These are phyloP conservation scores for Planococcus citri DNA, from an alignment of 1,140 invertebrate genomes.

Conservation along the genomic window DNA sequence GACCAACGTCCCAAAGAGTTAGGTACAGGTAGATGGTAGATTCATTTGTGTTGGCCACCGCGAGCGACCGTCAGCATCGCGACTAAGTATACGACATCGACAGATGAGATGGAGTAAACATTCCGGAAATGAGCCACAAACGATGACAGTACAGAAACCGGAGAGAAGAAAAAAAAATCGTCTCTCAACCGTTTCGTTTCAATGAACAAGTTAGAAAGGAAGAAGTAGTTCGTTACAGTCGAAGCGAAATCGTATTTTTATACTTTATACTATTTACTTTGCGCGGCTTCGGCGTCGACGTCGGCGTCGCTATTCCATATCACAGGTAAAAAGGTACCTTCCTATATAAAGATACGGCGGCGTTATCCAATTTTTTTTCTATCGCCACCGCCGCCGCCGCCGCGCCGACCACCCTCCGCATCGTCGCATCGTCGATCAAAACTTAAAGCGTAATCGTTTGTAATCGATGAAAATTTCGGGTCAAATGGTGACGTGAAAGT, in stretches of 20 bases:
- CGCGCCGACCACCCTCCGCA: too few species aligned
- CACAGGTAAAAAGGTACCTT: too few species aligned
- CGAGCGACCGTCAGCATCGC: too few species aligned
- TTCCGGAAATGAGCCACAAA: conserved; percentile 17
- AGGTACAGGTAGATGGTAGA: too few species aligned
- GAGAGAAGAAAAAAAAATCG: neutral
- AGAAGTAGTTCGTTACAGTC: conserved; percentile 14
- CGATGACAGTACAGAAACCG: conserved; percentile 17
- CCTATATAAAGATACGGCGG: too few species aligned
- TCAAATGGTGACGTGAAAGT: neutral
- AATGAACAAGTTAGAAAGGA: conserved; percentile 18
- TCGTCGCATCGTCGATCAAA: neutral
- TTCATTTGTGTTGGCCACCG: too few species aligned
- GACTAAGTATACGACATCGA: neutral
- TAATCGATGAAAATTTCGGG: neutral
- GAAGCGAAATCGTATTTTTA: conserved; percentile 14
- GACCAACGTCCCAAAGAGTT: too few species aligned
- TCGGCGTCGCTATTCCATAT: too few species aligned
- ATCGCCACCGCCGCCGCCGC: neutral
- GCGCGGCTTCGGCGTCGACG: too few species aligned
- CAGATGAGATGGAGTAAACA: conserved; percentile 15
- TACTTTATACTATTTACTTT: too few species aligned
- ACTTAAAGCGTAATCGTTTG: neutral
- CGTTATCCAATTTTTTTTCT: neutral
- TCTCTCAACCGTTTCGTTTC: conserved; percentile 14